Percentiles rank a stretch among this genome's conserved stretches.
phyloP scores from a whole-genome alignment of 1,140 invertebrate species.

The Zaprionus vittiger region DNA sequence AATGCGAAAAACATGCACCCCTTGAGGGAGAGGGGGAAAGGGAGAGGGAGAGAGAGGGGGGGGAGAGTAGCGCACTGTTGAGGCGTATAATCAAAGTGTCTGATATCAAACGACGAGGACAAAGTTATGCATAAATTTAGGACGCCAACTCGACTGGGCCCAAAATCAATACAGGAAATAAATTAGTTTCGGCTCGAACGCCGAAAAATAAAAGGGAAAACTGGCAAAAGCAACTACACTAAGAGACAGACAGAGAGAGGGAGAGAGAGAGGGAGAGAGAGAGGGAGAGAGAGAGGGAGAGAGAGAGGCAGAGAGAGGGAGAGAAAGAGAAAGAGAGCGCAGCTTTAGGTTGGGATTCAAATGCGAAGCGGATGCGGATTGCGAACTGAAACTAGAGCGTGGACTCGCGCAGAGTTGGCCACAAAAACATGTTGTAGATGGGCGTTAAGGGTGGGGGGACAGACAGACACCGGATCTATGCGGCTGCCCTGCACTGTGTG shows the following conservation, averaged over 20 bases:
- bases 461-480: slow-evolving; percentile 1
- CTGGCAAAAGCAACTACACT: background rate
- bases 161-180: slow-evolving; percentile 79
- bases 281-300: slow-evolving; percentile 20
- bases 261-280: slow-evolving; percentile 3
- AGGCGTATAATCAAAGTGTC: slow-evolving; percentile 78
- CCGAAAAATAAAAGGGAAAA: slow-evolving; percentile 43
- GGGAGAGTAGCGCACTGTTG: slow-evolving; percentile 23
- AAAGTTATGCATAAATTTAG: slow-evolving; percentile 79
- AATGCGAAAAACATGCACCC: slow-evolving; percentile 76
- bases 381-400: slow-evolving; percentile 1
- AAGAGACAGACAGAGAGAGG: slow-evolving; percentile 11
- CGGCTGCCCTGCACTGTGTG: background rate
- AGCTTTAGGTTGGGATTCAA: slow-evolving; percentile 13
- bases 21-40: slow-evolving; percentile 19
- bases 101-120: slow-evolving; percentile 58
- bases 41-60: background rate
- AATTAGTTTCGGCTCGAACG: slow-evolving; percentile 74
- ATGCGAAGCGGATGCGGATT: slow-evolving; percentile 32
- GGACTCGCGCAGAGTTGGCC: slow-evolving; percentile 2
- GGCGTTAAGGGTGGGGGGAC: background rate
- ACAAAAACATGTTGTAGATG: slow-evolving; percentile 21
- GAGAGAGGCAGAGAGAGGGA: background rate
- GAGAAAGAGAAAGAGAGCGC: background rate
- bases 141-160: slow-evolving; percentile 54